Conservation (phyloP, 2,113 vertebrate genomes). For the Rhinopomastus cyanomelas region DNA sequence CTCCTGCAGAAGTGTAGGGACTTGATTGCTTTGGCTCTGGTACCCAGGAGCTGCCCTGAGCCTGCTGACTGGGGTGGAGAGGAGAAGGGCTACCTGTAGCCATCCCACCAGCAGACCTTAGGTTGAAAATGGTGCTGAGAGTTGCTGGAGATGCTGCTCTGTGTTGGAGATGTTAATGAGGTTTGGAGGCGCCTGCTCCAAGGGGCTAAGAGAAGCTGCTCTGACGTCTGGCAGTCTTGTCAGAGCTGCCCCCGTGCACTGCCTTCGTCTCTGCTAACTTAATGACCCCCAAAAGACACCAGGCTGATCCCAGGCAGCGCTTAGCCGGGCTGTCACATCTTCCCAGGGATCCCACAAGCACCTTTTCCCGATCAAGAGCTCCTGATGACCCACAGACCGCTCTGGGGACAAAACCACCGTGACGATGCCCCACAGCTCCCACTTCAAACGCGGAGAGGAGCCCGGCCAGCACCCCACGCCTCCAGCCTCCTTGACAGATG, state of each 20-base stretch:
- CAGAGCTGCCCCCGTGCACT: neutral
- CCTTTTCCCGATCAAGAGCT: neutral
- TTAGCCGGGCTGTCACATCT: neutral
- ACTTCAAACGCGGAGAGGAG: neutral
- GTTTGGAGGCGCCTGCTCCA: too few species aligned
- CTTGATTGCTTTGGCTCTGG: neutral
- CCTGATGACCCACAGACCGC: rapidly evolving
- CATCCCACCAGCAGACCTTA: neutral
- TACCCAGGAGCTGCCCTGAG: neutral
- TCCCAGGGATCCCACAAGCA: rapidly evolving
- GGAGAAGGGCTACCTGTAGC: neutral
- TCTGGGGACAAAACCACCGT: neutral
- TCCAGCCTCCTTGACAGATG: neutral
- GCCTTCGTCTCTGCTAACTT: neutral
- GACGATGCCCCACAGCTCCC: too few species aligned
- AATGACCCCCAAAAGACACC: neutral
- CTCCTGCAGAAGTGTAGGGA: rapidly evolving
- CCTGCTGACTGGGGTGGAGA: neutral
- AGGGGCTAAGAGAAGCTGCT: too few species aligned
- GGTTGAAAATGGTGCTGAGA: neutral
- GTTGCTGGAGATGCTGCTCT: neutral
- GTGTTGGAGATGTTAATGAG: too few species aligned
- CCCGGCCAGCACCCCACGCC: rapidly evolving
- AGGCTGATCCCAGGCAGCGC: neutral
- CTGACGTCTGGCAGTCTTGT: neutral